phyloP scores from a whole-genome alignment of 2,113 vertebrate genomes.

The Hucho hucho region DNA sequence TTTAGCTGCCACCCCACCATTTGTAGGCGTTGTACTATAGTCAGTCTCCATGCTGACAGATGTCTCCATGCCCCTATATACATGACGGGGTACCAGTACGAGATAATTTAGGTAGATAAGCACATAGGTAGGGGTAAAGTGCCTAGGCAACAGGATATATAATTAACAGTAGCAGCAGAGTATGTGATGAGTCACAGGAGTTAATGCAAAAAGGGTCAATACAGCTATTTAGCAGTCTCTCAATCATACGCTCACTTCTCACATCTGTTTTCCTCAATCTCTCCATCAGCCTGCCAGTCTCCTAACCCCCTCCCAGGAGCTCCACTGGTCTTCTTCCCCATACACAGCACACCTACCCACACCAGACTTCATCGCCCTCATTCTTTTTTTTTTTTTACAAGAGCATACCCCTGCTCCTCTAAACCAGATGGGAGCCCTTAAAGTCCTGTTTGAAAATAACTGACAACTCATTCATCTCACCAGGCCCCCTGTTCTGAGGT shows the following conservation, averaged over 20 bases:
- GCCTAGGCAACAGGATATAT: too few relatives aligned
- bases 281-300: slow-evolving; percentile 13
- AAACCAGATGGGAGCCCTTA: slow-evolving; percentile 44
- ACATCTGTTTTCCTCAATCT: slow-evolving; percentile 21
- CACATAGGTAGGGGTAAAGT: too few relatives aligned
- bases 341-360: slow-evolving; percentile 13
- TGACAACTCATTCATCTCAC: slow-evolving; percentile 45
- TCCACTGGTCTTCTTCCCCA: slow-evolving; percentile 18
- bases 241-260: background rate
- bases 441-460: slow-evolving; percentile 38
- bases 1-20: too few relatives aligned
- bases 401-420: slow-evolving; percentile 16
- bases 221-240: slow-evolving; percentile 10
- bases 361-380: slow-evolving; percentile 27
- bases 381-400: slow-evolving; percentile 29
- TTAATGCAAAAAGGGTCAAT: too few relatives aligned
- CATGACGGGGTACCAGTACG: too few relatives aligned
- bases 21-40: too few relatives aligned
- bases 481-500: slow-evolving; percentile 13
- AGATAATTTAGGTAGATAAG: too few relatives aligned
- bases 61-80: background rate
- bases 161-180: too few relatives aligned
- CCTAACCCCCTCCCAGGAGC: slow-evolving; percentile 20
- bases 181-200: too few relatives aligned
- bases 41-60: background rate